Percentiles rank a stretch among this genome's conserved stretches.
These are phyloP conservation scores for Aythya baeri DNA, from an alignment of 2,113 vertebrate genomes.

Conservation along the genomic window DNA sequence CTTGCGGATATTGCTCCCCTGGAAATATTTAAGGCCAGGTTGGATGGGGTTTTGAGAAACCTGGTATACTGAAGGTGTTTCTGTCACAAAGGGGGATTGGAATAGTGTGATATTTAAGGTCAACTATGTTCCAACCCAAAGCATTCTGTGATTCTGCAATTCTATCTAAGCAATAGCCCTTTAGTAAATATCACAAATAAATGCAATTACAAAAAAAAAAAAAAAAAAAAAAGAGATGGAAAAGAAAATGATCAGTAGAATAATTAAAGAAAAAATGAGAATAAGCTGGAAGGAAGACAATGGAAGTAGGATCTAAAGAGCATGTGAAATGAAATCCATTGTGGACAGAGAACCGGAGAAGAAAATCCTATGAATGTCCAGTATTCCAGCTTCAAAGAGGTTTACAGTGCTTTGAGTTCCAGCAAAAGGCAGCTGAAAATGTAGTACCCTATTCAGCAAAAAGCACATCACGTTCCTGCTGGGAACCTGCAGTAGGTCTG, in stretches of 20 bases:
- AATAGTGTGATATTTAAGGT: too few species aligned
- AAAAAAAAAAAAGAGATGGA: not conserved
- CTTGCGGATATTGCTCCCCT: too few species aligned
- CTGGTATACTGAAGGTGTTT: too few species aligned
- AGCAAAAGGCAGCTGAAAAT: not conserved
- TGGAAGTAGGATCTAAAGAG: not conserved
- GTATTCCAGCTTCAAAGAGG: not conserved
- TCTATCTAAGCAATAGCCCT: not conserved
- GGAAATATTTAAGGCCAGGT: too few species aligned
- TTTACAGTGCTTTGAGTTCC: not conserved
- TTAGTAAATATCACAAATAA: not conserved
- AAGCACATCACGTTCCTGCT: not conserved
- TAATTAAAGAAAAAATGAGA: not conserved
- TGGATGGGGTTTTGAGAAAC: too few species aligned
- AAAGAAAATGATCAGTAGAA: not conserved
- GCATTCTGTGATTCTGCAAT: too few species aligned
- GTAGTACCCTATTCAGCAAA: not conserved
- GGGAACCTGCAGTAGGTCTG: not conserved
- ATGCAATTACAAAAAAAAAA: not conserved
- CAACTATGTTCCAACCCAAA: too few species aligned
- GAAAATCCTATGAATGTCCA: not conserved
- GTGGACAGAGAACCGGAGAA: not conserved
- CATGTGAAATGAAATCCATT: not conserved
- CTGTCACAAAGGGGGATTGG: too few species aligned
- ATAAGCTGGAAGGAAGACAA: not conserved